These are phyloP conservation scores for Drosophila pseudoobscura DNA, from an alignment of 1,140 invertebrate genomes.

Conservation along the genomic window DNA sequence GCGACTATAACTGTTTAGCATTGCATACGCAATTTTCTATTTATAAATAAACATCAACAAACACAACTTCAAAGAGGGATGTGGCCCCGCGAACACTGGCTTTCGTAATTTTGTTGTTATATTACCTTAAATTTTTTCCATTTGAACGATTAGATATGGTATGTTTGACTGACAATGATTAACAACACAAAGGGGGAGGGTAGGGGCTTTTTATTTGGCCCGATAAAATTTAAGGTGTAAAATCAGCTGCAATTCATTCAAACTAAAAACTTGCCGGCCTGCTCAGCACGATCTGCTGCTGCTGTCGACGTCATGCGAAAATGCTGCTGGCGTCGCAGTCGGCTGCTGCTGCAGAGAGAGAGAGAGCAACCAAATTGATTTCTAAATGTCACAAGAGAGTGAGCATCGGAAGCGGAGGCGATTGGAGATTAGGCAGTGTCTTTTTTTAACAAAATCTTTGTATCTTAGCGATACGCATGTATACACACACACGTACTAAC, in stretches of 20 bases:
- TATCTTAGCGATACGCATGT: constrained; percentile 54
- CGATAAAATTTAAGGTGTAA: constrained; percentile 26
- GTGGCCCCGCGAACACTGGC: constrained; percentile 27
- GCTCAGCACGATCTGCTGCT: constrained; percentile 20
- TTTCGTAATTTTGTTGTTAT: constrained; percentile 65
- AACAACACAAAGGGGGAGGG: no score
- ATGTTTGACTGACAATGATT: no score
- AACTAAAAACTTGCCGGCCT: constrained; percentile 43
- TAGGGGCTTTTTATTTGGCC: no score
- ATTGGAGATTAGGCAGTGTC: constrained; percentile 48
- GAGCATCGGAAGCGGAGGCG: constrained; percentile 52
- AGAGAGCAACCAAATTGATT: constrained; percentile 14
- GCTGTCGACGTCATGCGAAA: constrained; percentile 44
- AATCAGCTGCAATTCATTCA: constrained; percentile 37
- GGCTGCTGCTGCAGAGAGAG: background rate
- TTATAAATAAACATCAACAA: constrained; percentile 75
- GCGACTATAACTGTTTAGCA: constrained; percentile 63
- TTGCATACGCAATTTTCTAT: constrained; percentile 83
- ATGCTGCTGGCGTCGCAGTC: constrained; percentile 1
- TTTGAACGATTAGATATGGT: constrained; percentile 9
- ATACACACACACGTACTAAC: constrained; percentile 18
- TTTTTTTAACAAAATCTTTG: constrained; percentile 69
- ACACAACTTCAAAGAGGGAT: constrained; percentile 29
- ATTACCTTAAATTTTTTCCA: constrained; percentile 2
- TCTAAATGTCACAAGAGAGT: constrained; percentile 15